Evolutionary conservation across 2,888 invertebrate species (phyloP), one percentile per base, ranked within the genome.

Genomic region (Blomia tropicalis): DNA sequence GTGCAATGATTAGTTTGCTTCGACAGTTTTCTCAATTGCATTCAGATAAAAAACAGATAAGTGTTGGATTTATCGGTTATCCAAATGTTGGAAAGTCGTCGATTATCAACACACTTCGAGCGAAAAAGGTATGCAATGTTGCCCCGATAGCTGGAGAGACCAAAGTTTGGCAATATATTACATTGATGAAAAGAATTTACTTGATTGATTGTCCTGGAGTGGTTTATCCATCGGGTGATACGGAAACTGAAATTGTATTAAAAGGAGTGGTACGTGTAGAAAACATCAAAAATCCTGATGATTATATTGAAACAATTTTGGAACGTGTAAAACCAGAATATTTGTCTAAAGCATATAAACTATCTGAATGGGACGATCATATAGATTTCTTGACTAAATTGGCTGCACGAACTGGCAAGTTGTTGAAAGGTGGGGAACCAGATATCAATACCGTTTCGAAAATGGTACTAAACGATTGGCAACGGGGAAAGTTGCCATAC

Each of bases 21-120:
- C 80, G 98, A 25, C 98, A 99, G 73, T 88, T 99, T 77, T 87
- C 82, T 1, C 93, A 93, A 73, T 77, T 98, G 17, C 98, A 98
- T 71, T 78, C 84, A 64, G 96, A 98, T 72, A 92, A 92, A 72
- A 93, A 93, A 71, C 96, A 98, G 77, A 99, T 99, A 65, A 93
- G 92, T 73, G 91, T 99, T 58, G 98, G 98, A 1, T 86, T 99
- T 69, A 92, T 99, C 72, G 98, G 98, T 0, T 99, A 96, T 74
- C 98, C 98, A 1, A 99, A 99, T 77, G 90, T 90, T 3, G 98
- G 98, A 0, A 98, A 99, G 76, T 95, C 93, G 66, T 96, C 96
- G 1, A 83, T 99, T 4, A 96, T 99, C 67, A 99, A 98, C 74
- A 90, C 98, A 0, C 76, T 99, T 62, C 80, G 90, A 62, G 85